A percentile compares a stretch with the other conserved stretches of the same genome.
These are phyloP conservation scores for Coleophora flavipennella DNA, from an alignment of 2,888 invertebrate genomes.

Conservation along the genomic window DNA sequence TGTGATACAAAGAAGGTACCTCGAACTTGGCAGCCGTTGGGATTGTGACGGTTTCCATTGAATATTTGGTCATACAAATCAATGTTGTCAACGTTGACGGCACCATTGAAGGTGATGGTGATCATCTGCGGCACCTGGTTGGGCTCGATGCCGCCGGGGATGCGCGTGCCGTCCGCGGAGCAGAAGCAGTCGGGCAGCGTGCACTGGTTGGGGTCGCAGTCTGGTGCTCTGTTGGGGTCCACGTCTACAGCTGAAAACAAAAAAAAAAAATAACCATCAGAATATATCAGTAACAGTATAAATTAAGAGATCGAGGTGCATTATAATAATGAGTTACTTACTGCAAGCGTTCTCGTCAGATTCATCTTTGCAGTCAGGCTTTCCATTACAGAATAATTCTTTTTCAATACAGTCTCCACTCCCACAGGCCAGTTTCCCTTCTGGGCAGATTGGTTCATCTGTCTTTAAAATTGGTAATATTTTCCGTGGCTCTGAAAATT, in stretches of 20 bases:
- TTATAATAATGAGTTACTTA: conserved; percentile 69
- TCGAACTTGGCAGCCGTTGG: conserved; percentile 90
- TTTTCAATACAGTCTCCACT: conserved; percentile 94
- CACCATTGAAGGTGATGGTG: conserved; percentile 93
- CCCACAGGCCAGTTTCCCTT: conserved; percentile 92
- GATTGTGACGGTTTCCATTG: conserved; percentile 87
- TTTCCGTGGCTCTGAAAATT: conserved; percentile 87
- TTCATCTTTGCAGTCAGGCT: conserved; percentile 93
- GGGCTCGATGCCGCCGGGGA: conserved; percentile 87
- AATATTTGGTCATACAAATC: conserved; percentile 93
- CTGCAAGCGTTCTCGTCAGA: conserved; percentile 97
- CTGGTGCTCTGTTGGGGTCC: conserved; percentile 93
- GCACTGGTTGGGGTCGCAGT: conserved; percentile 92
- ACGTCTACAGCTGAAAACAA: conserved; percentile 83
- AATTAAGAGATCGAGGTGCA: not conserved
- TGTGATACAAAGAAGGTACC: conserved; percentile 94
- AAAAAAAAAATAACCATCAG: not conserved
- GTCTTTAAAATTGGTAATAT: conserved; percentile 91
- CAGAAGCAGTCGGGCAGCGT: conserved; percentile 93
- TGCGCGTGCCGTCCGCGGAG: conserved; percentile 91
- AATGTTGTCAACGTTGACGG: conserved; percentile 93
- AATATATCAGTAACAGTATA: not conserved
- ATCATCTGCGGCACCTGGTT: conserved; percentile 94
- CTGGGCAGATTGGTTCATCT: conserved; percentile 93
- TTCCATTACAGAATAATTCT: conserved; percentile 93